phyloP scores from a whole-genome alignment of 2,113 vertebrate genomes.

The Heloderma charlesbogerti region DNA sequence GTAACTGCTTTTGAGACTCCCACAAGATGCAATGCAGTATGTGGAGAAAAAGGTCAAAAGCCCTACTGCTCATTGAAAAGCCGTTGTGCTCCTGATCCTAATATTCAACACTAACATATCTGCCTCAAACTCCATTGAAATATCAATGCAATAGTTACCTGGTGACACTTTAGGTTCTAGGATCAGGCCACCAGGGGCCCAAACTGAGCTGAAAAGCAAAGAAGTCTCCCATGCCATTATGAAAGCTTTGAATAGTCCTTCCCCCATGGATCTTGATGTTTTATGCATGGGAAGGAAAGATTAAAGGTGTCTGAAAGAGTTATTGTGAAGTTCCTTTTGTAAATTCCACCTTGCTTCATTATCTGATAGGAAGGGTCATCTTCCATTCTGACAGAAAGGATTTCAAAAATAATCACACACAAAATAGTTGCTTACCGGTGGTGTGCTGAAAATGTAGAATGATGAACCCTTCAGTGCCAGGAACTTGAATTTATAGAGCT shows the following conservation, averaged over 20 bases:
- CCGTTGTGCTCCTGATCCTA: not conserved
- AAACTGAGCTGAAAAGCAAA: slow-evolving; percentile 5
- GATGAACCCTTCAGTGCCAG: slow-evolving; percentile 90
- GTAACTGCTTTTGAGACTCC: not conserved
- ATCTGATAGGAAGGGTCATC: slow-evolving; percentile 18
- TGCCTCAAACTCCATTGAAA: not conserved
- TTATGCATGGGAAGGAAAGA: slow-evolving; percentile 1
- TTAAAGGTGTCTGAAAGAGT: slow-evolving; percentile 17
- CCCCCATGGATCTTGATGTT: not conserved
- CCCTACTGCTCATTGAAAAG: not conserved
- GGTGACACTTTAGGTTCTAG: not conserved
- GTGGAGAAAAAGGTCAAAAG: not conserved
- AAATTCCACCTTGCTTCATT: slow-evolving; percentile 17
- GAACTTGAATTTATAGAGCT: slow-evolving; percentile 84
- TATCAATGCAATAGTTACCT: not conserved
- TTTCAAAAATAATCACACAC: not conserved
- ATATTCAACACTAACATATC: not conserved
- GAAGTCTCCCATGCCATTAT: not conserved
- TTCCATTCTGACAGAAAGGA: not conserved
- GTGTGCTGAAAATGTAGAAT: slow-evolving; percentile 87
- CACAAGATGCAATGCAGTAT: not conserved
- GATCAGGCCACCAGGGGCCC: not conserved
- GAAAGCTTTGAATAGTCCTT: not conserved
- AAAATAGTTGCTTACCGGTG: slow-evolving; percentile 83
- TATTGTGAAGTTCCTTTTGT: slow-evolving; percentile 22